These are phyloP conservation scores for Eristalis arbustorum DNA, from an alignment of 2,888 invertebrate species.

Conservation along the genomic window DNA sequence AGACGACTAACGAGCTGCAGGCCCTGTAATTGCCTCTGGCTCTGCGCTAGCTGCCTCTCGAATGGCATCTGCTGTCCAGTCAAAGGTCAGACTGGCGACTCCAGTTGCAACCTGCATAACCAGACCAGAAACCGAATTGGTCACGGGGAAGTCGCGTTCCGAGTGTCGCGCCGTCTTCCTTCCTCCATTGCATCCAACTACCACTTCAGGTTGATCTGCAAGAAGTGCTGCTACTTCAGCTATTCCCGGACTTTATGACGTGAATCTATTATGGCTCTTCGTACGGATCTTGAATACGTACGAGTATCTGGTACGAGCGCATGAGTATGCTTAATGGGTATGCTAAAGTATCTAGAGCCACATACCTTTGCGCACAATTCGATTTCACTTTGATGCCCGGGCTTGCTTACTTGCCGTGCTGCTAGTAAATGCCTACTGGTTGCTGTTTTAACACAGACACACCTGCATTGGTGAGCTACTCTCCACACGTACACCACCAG, in stretches of 20 bases:
- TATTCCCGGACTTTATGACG: slow-evolving; percentile 64
- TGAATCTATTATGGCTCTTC: slow-evolving; percentile 49
- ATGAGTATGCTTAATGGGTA: slow-evolving; percentile 8
- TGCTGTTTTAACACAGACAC: not conserved
- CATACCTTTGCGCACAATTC: slow-evolving; percentile 69
- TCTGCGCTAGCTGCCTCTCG: not conserved
- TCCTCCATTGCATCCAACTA: not conserved
- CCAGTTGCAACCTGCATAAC: not conserved
- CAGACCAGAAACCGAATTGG: not conserved
- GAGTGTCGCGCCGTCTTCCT: not conserved
- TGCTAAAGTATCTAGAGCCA: slow-evolving; percentile 42
- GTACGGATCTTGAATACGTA: slow-evolving; percentile 48
- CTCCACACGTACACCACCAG: slow-evolving; percentile 8
- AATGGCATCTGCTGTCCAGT: not conserved
- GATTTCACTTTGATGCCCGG: slow-evolving; percentile 65
- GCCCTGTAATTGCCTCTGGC: slow-evolving; percentile 3
- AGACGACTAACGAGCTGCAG: slow-evolving; percentile 1
- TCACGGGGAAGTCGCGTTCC: slow-evolving; percentile 20
- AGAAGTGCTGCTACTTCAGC: slow-evolving; percentile 29
- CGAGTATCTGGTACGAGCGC: not conserved
- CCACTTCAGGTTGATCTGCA: slow-evolving; percentile 16
- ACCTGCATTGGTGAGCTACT: not conserved
- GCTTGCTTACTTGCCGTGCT: not conserved
- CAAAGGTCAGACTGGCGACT: slow-evolving; percentile 33
- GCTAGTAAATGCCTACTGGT: not conserved